These are phyloP conservation scores for Acleris laterana DNA, from an alignment of 2,888 invertebrate species.

Conservation along the genomic window DNA sequence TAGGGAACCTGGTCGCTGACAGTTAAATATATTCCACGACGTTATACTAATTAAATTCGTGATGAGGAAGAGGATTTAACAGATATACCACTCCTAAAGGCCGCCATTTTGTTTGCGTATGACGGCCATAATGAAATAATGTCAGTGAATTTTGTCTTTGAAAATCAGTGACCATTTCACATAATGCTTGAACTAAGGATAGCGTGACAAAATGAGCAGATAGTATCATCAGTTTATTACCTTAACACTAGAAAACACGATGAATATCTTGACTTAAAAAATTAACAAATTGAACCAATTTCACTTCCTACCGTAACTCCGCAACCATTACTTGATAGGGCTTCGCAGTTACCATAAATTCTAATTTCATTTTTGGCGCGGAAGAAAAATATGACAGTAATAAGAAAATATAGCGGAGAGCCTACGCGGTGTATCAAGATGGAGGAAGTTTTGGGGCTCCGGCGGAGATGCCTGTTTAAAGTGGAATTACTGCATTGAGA, in stretches of 20 bases:
- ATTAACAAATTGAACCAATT: slow-evolving; percentile 14
- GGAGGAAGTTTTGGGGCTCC: slow-evolving; percentile 1
- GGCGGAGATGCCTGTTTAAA: neutral
- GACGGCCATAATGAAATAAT: too few species aligned
- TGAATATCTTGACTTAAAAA: neutral
- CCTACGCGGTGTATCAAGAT: slow-evolving; percentile 7
- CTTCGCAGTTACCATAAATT: slow-evolving; percentile 61
- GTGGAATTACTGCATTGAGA: neutral
- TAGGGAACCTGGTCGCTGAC: too few species aligned
- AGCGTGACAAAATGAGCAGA: too few species aligned
- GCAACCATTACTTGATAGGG: slow-evolving; percentile 30
- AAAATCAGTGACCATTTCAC: too few species aligned
- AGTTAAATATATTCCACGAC: too few species aligned
- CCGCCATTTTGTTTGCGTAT: too few species aligned
- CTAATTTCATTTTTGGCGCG: slow-evolving; percentile 66
- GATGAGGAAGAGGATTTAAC: too few species aligned
- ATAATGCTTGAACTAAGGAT: too few species aligned
- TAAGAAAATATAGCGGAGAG: slow-evolving; percentile 50
- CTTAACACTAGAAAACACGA: neutral
- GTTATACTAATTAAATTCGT: too few species aligned
- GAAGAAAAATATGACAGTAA: slow-evolving; percentile 60
- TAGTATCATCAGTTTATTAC: neutral
- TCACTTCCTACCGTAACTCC: slow-evolving; percentile 9
- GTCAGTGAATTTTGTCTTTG: too few species aligned
- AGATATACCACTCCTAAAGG: too few species aligned